These are phyloP conservation scores for Tridacna crocea DNA, from an alignment of 2,888 invertebrate genomes.

Conservation along the genomic window DNA sequence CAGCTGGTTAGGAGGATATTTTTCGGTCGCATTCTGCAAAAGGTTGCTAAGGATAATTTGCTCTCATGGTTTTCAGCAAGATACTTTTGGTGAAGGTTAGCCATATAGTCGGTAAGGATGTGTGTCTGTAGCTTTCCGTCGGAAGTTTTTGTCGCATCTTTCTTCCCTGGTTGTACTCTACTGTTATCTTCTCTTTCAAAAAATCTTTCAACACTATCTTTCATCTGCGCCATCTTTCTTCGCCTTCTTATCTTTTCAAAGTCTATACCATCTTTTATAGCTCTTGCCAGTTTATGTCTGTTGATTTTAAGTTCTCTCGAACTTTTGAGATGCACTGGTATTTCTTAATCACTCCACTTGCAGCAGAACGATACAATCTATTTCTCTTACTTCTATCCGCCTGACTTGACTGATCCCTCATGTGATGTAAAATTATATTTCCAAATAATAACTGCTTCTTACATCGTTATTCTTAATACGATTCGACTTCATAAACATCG, in stretches of 20 bases:
- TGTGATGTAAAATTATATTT: too few species aligned
- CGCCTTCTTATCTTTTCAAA: not conserved
- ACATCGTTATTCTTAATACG: too few species aligned
- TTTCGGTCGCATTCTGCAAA: not conserved
- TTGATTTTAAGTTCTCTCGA: not conserved
- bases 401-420: too few species aligned
- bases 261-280: not conserved
- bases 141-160: not conserved
- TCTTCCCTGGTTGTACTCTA: not conserved
- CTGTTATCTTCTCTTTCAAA: not conserved
- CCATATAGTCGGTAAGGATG: not conserved
- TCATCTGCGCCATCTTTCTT: conserved; percentile 16
- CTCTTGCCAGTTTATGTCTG: not conserved
- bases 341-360: not conserved
- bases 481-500: too few species aligned
- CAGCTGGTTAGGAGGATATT: conserved; percentile 35
- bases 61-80: not conserved
- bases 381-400: too few species aligned
- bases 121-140: not conserved
- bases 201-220: not conserved
- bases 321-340: not conserved
- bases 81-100: not conserved
- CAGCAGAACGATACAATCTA: too few species aligned
- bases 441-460: too few species aligned
- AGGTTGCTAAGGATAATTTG: not conserved